Conservation (phyloP, 2,113 vertebrate genomes). For the Mobula hypostoma region DNA sequence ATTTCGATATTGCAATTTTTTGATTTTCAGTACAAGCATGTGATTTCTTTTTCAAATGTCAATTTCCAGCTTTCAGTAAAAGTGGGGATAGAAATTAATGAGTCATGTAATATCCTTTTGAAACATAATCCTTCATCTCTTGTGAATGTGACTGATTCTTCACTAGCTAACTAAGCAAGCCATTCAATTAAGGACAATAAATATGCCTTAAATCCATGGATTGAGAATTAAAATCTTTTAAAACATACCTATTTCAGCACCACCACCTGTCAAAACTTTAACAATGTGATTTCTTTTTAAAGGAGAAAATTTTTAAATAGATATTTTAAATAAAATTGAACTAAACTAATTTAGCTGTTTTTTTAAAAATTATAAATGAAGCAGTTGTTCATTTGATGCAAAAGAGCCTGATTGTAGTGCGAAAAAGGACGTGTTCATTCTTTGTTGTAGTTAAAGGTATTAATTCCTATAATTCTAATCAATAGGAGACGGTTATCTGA, state of each 20-base stretch:
- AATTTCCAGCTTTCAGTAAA: background rate
- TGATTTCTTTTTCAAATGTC: too few relatives aligned
- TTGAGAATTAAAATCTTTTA: background rate
- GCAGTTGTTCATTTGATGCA: background rate
- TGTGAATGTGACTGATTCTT: background rate
- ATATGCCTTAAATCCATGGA: background rate
- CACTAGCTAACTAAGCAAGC: background rate
- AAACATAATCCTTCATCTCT: background rate
- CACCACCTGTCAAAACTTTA: background rate
- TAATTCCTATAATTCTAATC: too few relatives aligned
- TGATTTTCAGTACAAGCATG: too few relatives aligned
- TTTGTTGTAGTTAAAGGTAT: background rate
- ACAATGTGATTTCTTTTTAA: background rate
- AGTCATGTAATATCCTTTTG: background rate
- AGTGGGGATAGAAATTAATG: background rate
- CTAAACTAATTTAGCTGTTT: background rate
- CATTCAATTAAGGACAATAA: background rate
- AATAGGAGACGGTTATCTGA: background rate
- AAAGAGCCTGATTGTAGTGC: background rate
- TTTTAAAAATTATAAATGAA: background rate
- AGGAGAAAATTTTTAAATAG: background rate
- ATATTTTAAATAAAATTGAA: background rate
- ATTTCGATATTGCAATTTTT: too few relatives aligned
- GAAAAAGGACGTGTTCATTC: background rate
- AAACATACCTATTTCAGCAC: background rate